Evolutionary conservation across 2,797 vertebrate species (phyloP).

Genomic region (Siniperca undulata): DNA sequence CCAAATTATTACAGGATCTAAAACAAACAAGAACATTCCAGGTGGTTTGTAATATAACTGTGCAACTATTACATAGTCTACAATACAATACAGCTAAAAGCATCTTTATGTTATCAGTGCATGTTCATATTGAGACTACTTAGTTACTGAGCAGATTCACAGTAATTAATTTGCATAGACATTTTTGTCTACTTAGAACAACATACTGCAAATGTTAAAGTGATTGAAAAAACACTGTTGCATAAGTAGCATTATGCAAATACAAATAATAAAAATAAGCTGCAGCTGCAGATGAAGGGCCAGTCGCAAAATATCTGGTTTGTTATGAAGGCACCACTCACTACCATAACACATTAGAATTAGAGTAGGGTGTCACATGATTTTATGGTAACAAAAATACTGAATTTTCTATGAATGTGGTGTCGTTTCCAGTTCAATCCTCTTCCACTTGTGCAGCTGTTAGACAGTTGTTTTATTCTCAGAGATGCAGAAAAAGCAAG

Average conservation of each 20-base stretch:
- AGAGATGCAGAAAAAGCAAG: constrained; percentile 27
- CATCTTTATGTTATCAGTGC: constrained; percentile 32
- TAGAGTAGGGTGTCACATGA: constrained; percentile 20
- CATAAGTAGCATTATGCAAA: constrained; percentile 35
- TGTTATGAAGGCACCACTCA: constrained; percentile 75
- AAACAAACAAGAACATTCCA: constrained; percentile 51
- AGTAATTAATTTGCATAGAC: constrained; percentile 39
- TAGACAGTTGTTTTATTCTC: constrained; percentile 12
- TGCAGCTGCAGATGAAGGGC: constrained; percentile 43
- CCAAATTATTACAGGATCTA: constrained; percentile 33
- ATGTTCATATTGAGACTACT: constrained; percentile 41
- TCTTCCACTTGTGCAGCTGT: constrained; percentile 11
- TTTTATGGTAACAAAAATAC: constrained; percentile 43
- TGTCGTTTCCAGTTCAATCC: constrained; percentile 30
- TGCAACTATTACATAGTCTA: constrained; percentile 49
- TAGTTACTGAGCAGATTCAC: constrained; percentile 48
- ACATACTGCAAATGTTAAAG: constrained; percentile 38
- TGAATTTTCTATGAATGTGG: constrained; percentile 24
- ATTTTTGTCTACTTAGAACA: constrained; percentile 32
- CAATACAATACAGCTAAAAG: constrained; percentile 50
- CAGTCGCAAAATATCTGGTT: constrained; percentile 51
- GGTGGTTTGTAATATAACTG: constrained; percentile 54
- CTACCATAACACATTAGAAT: constrained; percentile 38
- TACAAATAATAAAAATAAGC: constrained; percentile 43
- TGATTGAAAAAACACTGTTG: constrained; percentile 30